Conservation (phyloP, 1,140 invertebrate genomes). For the Asobara japonica region DNA sequence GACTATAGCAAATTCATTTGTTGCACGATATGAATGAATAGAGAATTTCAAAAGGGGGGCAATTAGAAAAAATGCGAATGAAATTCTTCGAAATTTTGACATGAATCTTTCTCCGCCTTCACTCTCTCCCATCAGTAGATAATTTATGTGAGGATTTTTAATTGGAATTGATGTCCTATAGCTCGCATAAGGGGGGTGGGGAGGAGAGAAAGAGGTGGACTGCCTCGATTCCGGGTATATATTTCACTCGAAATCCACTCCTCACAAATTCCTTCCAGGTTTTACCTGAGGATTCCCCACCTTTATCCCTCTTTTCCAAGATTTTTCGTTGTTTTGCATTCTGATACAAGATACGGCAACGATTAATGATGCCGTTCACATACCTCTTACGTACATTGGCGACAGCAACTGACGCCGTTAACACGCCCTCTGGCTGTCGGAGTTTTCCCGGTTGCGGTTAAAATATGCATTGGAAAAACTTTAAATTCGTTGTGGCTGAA, state of each 20-base stretch:
- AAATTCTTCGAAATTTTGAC: neutral
- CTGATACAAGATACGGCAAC: neutral
- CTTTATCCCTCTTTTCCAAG: neutral
- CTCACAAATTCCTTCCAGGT: neutral
- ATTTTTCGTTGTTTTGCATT: constrained; percentile 1
- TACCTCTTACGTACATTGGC: neutral
- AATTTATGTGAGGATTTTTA: constrained; percentile 22
- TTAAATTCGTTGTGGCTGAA: neutral
- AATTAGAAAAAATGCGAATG: neutral
- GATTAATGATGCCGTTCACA: constrained; percentile 13
- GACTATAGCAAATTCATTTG: neutral
- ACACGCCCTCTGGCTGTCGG: neutral
- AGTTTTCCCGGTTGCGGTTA: constrained; percentile 8
- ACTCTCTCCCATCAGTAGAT: neutral
- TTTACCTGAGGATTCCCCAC: constrained; percentile 3
- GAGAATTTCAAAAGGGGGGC: neutral
- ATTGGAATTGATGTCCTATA: constrained; percentile 23
- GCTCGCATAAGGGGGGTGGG: neutral
- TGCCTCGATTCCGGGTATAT: neutral
- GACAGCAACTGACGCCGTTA: constrained; percentile 12
- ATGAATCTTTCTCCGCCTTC: no score
- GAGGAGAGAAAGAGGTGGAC: neutral
- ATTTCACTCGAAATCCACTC: constrained; percentile 11
- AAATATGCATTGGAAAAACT: neutral
- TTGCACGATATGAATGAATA: neutral